phyloP scores from a whole-genome alignment of 1,140 invertebrate species.

The Drosophila suzukii region DNA sequence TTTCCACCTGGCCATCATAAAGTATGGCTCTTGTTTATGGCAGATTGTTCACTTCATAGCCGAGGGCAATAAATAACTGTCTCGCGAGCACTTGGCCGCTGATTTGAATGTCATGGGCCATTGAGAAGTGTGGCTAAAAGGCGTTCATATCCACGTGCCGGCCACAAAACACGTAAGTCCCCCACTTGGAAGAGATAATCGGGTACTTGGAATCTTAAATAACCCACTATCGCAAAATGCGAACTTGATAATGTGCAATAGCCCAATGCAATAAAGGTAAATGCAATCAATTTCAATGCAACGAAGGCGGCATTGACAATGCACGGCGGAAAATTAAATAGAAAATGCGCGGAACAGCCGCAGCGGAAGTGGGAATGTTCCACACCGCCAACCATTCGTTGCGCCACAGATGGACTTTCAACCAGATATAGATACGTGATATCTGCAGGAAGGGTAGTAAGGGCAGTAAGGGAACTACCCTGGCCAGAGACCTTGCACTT shows the following conservation, averaged over 20 bases:
- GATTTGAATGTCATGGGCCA: constrained; percentile 45
- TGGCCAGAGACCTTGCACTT: constrained; percentile 8
- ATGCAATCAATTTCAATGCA: constrained; percentile 79
- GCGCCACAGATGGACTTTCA: background rate
- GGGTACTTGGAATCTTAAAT: constrained; percentile 24
- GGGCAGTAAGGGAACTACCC: constrained; percentile 8
- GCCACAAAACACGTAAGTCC: background rate
- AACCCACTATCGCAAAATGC: constrained; percentile 15
- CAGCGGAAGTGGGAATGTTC: constrained; percentile 41
- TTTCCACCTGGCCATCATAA: constrained; percentile 44
- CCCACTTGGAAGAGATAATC: constrained; percentile 22
- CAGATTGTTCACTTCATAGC: constrained; percentile 23
- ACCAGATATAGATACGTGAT: background rate
- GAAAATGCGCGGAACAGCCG: constrained; percentile 48
- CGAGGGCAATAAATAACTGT: constrained; percentile 36
- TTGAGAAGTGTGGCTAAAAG: constrained; percentile 30
- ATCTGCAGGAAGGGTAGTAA: constrained; percentile 18
- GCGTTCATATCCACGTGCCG: constrained; percentile 17
- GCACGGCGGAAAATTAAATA: constrained; percentile 68
- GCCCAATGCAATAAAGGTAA: constrained; percentile 74
- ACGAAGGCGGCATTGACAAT: constrained; percentile 51
- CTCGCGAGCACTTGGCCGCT: constrained; percentile 12
- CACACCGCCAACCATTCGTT: constrained; percentile 8
- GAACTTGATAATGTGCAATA: constrained; percentile 49
- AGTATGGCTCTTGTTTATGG: constrained; percentile 33